Evolutionary conservation across 2,888 invertebrate species (phyloP).

Genomic region (Melikaiella ostensackeni): DNA sequence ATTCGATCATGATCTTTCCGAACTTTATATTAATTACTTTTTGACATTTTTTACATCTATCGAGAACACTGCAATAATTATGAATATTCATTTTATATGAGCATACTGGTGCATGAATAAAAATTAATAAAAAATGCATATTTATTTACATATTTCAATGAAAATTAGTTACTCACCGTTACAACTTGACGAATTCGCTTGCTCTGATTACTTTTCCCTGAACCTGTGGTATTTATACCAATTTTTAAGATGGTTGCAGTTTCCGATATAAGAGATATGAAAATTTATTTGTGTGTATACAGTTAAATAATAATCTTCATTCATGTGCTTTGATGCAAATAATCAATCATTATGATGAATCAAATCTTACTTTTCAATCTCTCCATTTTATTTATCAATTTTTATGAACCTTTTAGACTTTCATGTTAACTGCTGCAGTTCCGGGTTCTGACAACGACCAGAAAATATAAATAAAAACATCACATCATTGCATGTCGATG

Average conservation of each 20-base stretch:
- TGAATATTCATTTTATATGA: too few relatives aligned
- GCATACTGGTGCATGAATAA: too few relatives aligned
- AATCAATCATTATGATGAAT: not conserved
- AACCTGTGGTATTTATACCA: slow-evolving; percentile 5
- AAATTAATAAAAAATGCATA: too few relatives aligned
- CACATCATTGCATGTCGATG: too few relatives aligned
- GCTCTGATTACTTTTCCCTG: not conserved
- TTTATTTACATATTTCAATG: not conserved
- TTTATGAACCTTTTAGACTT: not conserved
- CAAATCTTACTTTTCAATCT: not conserved
- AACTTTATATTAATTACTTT: not conserved
- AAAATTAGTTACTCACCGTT: not conserved
- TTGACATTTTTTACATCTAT: slow-evolving; percentile 48
- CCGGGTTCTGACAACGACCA: not conserved
- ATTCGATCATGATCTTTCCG: too few relatives aligned
- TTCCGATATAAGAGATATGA: not conserved
- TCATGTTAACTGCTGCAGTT: not conserved
- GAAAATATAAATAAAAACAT: too few relatives aligned
- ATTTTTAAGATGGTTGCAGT: not conserved
- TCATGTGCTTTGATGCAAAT: not conserved
- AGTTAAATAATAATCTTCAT: not conserved
- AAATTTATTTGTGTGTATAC: not conserved
- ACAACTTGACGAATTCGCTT: not conserved
- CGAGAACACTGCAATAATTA: slow-evolving; percentile 39
- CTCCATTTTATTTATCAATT: not conserved